Base-by-base conservation (phyloP, 2,113 vertebrate genomes). In the Oryzias celebensis region DNA sequence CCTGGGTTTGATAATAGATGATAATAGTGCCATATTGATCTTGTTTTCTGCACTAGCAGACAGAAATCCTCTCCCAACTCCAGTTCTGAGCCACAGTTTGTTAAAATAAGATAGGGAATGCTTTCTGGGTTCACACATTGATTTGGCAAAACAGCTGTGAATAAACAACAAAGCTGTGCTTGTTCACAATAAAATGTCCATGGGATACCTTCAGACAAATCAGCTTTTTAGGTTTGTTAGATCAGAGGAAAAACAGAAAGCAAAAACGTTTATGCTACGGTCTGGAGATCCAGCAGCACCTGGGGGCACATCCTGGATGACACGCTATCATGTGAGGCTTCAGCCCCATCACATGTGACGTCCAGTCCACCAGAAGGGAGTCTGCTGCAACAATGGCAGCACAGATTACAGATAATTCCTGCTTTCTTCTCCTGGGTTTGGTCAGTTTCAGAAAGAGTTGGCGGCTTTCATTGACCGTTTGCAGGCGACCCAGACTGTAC, bases 271-370 rank as follows among this genome's bases (percentile, higher is more conserved):
- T 66, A 45, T 58, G 15, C 15, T 46, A 17, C 17, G 53, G 53
- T 53, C 65, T 75, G 57, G 54, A 48, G 58, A 17, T 0, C 47
- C 28, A 47, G 43, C 71, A 47, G 42, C 54, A 48, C 74, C 78
- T 47, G 65, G 72, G 74, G 77, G 36, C 51, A 20, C 2, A 7
- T 36, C 28, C 44, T 7, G 2, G 23, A 69, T n/a, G 62, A 68
- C 63, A 64, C 12, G 53, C 15, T 3, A 43, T 84, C 82, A 88
- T 81, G 82, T 84, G 85, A 88, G 46, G 22, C 65, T 52, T 58
- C 23, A 24, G 62, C 31, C 18, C 49, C 4, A 49, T 78, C 74
- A 77, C 73, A 80, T 78, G 73, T 50, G 46, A 43, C 75, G 15
- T 61, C 45, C 52, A 16, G 59, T 44, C 66, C 54, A 14, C 26